Evolutionary conservation across 2,888 invertebrate genomes (phyloP).

Genomic region (Ligdia adustata): DNA sequence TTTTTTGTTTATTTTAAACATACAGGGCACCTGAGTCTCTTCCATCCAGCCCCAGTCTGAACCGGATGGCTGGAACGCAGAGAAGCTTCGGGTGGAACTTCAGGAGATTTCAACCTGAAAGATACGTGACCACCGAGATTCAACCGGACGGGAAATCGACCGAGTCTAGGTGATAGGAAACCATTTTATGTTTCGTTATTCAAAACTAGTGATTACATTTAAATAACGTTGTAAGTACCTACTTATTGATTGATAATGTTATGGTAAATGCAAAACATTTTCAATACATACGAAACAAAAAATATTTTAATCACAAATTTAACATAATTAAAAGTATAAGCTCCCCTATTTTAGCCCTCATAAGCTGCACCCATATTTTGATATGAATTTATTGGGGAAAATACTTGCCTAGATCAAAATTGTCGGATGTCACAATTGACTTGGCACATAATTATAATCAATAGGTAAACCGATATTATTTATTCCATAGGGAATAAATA

Average conservation of each 20-base stretch:
- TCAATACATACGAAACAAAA: no score
- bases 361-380: constrained; percentile 60
- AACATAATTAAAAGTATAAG: constrained; percentile 43
- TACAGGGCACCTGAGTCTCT: constrained; percentile 52
- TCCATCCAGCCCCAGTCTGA: constrained; percentile 57
- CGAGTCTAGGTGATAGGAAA: no score
- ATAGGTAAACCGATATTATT: no score
- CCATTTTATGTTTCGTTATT: no score
- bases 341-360: constrained; percentile 47
- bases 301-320: no score
- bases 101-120: constrained; percentile 57
- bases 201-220: no score
- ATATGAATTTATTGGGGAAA: constrained; percentile 60
- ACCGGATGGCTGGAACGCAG: constrained; percentile 55
- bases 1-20: constrained; percentile 19
- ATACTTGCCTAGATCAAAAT: constrained; percentile 58
- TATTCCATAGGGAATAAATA: no score
- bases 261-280: no score
- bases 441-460: constrained; percentile 22
- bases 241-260: no score
- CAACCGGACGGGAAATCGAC: constrained; percentile 17
- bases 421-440: constrained; percentile 44
- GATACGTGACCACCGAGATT: constrained; percentile 34
- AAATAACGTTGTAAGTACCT: no score
- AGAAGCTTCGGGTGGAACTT: constrained; percentile 73